These are phyloP conservation scores for Chrysomallon squamiferum DNA, from an alignment of 1,140 invertebrate genomes.

Conservation along the genomic window DNA sequence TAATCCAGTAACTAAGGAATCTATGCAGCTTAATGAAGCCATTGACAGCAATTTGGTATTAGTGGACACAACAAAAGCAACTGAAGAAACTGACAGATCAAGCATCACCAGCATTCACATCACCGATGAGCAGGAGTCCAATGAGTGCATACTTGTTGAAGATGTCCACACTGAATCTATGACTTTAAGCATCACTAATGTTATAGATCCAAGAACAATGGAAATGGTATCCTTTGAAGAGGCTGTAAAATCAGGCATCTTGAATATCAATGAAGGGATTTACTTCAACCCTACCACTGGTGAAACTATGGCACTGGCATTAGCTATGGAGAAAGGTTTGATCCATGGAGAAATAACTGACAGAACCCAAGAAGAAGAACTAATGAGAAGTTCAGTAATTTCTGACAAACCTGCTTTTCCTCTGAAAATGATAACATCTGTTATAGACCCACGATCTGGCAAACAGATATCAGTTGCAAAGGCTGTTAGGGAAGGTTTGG, in stretches of 20 bases:
- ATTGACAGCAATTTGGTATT: conserved; percentile 55
- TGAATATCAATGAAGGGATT: conserved; percentile 78
- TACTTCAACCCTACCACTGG: conserved; percentile 80
- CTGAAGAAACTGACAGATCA: conserved; percentile 25
- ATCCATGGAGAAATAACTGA: conserved; percentile 65
- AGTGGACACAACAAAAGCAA: conserved; percentile 42
- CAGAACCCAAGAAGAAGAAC: conserved; percentile 48
- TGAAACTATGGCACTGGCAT: conserved; percentile 67
- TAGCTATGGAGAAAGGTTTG: conserved; percentile 70
- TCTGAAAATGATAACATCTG: conserved; percentile 70
- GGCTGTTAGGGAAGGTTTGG: conserved; percentile 71
- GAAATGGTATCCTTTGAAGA: conserved; percentile 82
- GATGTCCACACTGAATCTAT: conserved; percentile 59
- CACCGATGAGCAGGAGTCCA: conserved; percentile 51
- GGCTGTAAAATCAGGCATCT: conserved; percentile 81
- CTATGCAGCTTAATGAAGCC: conserved; percentile 63
- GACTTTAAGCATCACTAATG: conserved; percentile 67
- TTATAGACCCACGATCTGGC: conserved; percentile 77
- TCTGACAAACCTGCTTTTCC: conserved; percentile 42
- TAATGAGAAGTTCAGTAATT: conserved; percentile 47
- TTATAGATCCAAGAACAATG: conserved; percentile 82
- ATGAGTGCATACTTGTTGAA: conserved; percentile 54
- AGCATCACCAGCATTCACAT: conserved; percentile 53
- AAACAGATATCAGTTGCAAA: conserved; percentile 75
- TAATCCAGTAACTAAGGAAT: conserved; percentile 83